Base-by-base conservation (phyloP, 2,888 invertebrate species). In the Nomada ruficornis region DNA sequence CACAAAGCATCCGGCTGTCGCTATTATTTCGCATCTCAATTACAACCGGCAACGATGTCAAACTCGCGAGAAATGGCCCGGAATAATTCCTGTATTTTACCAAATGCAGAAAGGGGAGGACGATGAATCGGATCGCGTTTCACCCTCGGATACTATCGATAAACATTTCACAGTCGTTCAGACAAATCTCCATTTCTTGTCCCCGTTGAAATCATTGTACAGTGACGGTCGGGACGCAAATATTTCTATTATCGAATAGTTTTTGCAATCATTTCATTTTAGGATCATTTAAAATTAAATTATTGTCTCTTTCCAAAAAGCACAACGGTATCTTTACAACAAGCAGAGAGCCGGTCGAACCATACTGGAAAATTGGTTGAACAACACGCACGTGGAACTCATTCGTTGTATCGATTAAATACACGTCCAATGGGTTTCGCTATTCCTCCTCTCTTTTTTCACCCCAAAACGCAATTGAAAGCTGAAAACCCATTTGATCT, bases 11-110 rank as follows among this genome's bases (percentile, higher is more conserved):
- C 69, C 69, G 60, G 63, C 67, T 70, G 69, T 78, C 55, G 77
- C 63, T 80, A 71, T 87, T 85, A 85, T 80, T 86, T 77, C 71
- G 77, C 70, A 77, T 85, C 82, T 86, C 87, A 87, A 85, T 87
- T 86, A 85, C 86, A 77, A 68, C 65, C 20, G 67, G 64, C 55
- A 72, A 50, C 59, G 67, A 4, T 77, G 81, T 82, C 77, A 77
- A 77, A 82, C 75, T 59, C 67, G 70, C 70, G 77, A 70, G 82
- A 78, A 86, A 86, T 80, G 67, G 75, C 70, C 62, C 64, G 85
- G 73, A 86, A 86, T 82, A 85, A 87, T 87, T 85, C 77, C 71
- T 65, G 75, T 72, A 59, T 77, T 80, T 76, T 73, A 55, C 63
- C 11, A 36, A 54, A 64, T 60, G 63, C 77, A 67, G 52, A 50